Percentiles rank a stretch among this genome's conserved stretches.
Conservation (phyloP, 2,797 vertebrate species). For the Pyrrhura leucotis region DNA sequence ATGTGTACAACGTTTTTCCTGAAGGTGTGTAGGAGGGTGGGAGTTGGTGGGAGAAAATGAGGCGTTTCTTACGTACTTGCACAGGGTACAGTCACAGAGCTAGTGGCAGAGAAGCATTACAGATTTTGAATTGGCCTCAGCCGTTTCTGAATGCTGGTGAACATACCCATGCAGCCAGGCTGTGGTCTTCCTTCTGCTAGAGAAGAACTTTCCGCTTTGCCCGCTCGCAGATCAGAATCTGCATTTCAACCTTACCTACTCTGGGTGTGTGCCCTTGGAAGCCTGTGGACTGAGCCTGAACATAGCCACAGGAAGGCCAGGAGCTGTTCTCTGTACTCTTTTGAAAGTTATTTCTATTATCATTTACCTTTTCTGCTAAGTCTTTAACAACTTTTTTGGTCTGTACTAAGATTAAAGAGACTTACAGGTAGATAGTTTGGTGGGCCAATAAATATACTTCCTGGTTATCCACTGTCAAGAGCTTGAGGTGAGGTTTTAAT, state of each 20-base stretch:
- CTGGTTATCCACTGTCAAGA: neutral
- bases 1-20: neutral
- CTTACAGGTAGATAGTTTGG: neutral
- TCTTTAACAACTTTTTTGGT: neutral
- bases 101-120: neutral
- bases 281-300: neutral
- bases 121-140: neutral
- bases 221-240: neutral
- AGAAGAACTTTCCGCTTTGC: neutral
- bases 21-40: neutral
- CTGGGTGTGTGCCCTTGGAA: fast-evolving
- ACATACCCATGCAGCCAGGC: fast-evolving
- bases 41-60: neutral
- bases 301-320: too few species aligned
- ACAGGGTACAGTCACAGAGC: neutral
- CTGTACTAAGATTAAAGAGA: neutral
- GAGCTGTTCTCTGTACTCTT: neutral
- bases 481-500: neutral
- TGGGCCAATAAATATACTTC: neutral
- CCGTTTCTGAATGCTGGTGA: fast-evolving
- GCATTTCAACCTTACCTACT: fast-evolving
- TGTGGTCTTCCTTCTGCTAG: neutral
- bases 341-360: neutral
- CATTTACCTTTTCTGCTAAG: neutral
- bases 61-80: neutral